phyloP scores from a whole-genome alignment of 92 coral and sea anemone species.

The Porites evermanni region DNA sequence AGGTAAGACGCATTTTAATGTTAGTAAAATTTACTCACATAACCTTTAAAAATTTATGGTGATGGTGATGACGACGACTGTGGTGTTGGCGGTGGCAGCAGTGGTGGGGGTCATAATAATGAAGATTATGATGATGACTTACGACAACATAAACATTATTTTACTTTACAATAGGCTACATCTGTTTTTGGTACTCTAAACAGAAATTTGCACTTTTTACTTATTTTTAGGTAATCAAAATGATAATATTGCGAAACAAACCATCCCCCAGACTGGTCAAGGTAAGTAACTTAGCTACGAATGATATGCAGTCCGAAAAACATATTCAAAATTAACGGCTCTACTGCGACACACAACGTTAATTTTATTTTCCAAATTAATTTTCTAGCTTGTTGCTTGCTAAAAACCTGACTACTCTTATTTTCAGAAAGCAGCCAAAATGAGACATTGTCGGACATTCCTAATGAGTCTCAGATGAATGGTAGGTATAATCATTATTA shows the following conservation, averaged over 20 bases:
- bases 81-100: no score
- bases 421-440: not conserved
- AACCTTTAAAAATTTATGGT: no score
- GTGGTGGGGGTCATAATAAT: no score
- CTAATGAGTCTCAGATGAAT: constrained; percentile 11
- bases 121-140: no score
- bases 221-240: not conserved
- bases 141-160: no score
- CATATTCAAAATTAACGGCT: not conserved
- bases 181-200: not conserved
- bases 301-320: no score
- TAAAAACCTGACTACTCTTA: no score
- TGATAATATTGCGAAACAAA: constrained; percentile 23
- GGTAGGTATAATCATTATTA: not conserved
- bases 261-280: constrained; percentile 33
- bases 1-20: not conserved
- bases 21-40: not conserved
- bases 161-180: no score
- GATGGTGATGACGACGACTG: no score
- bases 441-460: not conserved
- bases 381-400: no score
- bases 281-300: not conserved
- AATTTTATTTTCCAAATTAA: no score
- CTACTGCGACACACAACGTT: no score
- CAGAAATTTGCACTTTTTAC: not conserved